A percentile compares a stretch with the other conserved stretches of the same genome.
Conservation (phyloP, 2,113 vertebrate species). For the pig (Sus scrofa) region DNA sequence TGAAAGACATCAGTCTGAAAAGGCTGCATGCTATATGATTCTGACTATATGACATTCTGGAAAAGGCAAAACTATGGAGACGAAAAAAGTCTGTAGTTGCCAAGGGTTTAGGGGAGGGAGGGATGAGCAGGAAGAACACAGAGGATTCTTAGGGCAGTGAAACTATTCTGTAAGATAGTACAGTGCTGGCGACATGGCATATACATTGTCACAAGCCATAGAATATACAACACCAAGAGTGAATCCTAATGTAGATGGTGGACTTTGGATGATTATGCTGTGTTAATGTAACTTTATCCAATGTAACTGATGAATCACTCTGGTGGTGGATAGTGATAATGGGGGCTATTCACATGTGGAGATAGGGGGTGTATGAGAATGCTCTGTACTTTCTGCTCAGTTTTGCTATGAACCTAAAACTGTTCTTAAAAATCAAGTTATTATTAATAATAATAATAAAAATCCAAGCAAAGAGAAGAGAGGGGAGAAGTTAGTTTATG, state of each 20-base stretch:
- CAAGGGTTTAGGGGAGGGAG: neutral
- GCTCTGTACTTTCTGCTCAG: neutral
- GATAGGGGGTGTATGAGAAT: neutral
- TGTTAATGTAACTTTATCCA: neutral
- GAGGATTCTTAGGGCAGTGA: neutral
- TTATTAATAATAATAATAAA: neutral
- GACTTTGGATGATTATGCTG: neutral
- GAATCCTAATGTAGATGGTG: neutral
- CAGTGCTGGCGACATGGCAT: neutral
- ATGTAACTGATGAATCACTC: neutral
- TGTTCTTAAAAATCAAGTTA: neutral
- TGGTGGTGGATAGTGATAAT: neutral
- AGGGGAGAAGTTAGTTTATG: neutral
- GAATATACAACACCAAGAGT: neutral
- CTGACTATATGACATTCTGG: neutral
- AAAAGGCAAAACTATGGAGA: constrained; percentile 2
- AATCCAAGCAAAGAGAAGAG: constrained; percentile 33
- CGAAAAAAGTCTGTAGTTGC: neutral
- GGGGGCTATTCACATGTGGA: neutral
- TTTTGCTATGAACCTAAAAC: constrained; percentile 26
- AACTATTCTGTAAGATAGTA: neutral
- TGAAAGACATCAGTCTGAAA: neutral
- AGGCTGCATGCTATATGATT: neutral
- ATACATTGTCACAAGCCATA: neutral
- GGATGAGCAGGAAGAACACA: neutral